Conservation (phyloP, 1,140 invertebrate species). For the Drosophila ficusphila region DNA sequence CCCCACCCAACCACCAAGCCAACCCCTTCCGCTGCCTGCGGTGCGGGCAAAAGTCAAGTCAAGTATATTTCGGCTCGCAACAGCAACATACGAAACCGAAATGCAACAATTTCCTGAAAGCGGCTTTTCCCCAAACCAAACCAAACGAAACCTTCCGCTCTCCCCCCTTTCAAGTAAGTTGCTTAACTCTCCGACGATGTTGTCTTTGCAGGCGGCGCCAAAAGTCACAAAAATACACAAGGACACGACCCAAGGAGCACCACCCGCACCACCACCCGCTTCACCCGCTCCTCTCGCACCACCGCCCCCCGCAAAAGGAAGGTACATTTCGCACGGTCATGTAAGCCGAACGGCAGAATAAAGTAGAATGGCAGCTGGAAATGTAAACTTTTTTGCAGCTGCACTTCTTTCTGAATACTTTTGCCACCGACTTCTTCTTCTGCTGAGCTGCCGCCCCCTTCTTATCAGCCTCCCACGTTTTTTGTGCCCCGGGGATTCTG, state of each 20-base stretch:
- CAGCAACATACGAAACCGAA: conserved; percentile 54
- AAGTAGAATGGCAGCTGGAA: conserved; percentile 80
- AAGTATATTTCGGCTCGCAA: conserved; percentile 67
- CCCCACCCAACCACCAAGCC: not conserved
- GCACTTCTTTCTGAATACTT: conserved; percentile 80
- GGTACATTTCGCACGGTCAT: conserved; percentile 44
- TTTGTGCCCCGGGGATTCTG: conserved; percentile 21
- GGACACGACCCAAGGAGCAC: conserved; percentile 15
- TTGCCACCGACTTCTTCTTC: conserved; percentile 76
- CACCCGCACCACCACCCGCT: not conserved
- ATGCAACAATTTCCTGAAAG: conserved; percentile 80
- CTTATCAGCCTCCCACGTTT: not conserved
- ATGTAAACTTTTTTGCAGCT: conserved; percentile 77
- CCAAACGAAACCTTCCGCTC: too few relatives aligned
- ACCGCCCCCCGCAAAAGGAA: conserved; percentile 8
- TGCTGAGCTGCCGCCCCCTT: conserved; percentile 24
- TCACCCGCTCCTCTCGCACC: not conserved
- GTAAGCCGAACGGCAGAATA: conserved; percentile 68
- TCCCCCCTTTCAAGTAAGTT: conserved; percentile 62
- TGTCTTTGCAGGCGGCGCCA: conserved; percentile 77
- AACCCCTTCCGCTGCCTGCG: conserved; percentile 22
- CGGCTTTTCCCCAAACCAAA: conserved; percentile 51
- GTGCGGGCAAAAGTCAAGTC: conserved; percentile 77
- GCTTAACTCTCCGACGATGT: conserved; percentile 69
- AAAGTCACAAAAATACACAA: conserved; percentile 60